These are phyloP conservation scores for Clarias gariepinus DNA, from an alignment of 2,113 vertebrate genomes.

Conservation along the genomic window DNA sequence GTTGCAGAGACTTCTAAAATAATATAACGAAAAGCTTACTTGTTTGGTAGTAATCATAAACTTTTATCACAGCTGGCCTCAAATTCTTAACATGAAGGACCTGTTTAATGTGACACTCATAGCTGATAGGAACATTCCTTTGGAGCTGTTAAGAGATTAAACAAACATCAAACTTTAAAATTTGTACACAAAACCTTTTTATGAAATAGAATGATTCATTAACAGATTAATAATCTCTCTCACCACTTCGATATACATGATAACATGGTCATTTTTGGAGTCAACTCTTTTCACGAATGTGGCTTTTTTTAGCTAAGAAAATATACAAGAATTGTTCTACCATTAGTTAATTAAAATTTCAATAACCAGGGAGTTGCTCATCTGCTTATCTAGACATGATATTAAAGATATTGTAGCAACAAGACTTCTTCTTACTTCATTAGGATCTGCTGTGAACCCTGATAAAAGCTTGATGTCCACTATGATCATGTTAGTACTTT, in stretches of 20 bases:
- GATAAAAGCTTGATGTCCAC: slow-evolving; percentile 66
- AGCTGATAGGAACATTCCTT: neutral
- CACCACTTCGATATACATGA: slow-evolving; percentile 65
- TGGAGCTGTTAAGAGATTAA: neutral
- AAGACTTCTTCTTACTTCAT: slow-evolving; percentile 21
- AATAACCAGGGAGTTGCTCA: neutral
- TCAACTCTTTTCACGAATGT: slow-evolving; percentile 61
- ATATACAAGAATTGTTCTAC: slow-evolving; percentile 30
- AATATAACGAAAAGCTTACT: neutral
- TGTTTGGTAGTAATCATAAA: slow-evolving; percentile 22
- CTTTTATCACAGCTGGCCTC: neutral
- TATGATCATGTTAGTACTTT: slow-evolving; percentile 66
- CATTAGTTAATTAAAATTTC: neutral
- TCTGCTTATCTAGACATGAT: neutral
- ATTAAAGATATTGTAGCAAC: neutral
- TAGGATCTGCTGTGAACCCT: slow-evolving; percentile 58
- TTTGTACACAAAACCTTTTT: neutral
- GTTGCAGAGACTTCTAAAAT: neutral
- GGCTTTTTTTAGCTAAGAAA: slow-evolving; percentile 54
- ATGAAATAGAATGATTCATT: too few species aligned
- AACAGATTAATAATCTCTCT: slow-evolving; percentile 30
- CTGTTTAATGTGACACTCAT: neutral
- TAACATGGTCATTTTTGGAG: slow-evolving; percentile 52
- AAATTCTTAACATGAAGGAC: neutral
- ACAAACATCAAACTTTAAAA: slow-evolving; percentile 45